Conservation (phyloP, 23 tunicate species). For the Trididemnum clinides region DNA sequence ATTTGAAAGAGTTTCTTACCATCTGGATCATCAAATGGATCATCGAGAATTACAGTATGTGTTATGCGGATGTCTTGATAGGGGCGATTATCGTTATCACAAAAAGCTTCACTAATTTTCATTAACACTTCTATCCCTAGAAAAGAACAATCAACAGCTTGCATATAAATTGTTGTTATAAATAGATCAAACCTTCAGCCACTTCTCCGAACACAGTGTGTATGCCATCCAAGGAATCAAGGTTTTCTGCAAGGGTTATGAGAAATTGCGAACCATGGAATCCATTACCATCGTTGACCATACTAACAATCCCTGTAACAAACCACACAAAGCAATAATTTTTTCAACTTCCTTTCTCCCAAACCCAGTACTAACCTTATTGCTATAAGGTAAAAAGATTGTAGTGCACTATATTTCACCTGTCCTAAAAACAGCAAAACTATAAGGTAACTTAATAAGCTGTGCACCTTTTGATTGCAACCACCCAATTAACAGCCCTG, state of each 20-base stretch:
- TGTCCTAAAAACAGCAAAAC: no score
- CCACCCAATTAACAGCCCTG: no score
- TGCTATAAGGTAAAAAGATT: no score
- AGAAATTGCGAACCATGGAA: conserved; percentile 96
- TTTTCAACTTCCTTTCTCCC: no score
- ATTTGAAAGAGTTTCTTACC: no score
- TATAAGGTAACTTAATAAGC: no score
- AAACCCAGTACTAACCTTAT: no score
- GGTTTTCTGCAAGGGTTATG: conserved; percentile 71
- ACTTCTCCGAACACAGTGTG: conserved; percentile 96
- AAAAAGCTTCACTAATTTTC: conserved; percentile 84
- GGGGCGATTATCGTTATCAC: conserved; percentile 88
- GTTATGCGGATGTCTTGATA: conserved; percentile 94
- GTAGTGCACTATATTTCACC: no score
- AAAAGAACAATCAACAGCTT: background rate
- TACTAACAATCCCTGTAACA: conserved; percentile 64
- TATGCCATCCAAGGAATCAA: conserved; percentile 86
- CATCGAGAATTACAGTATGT: conserved; percentile 91
- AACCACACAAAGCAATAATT: no score
- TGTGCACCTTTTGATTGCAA: no score
- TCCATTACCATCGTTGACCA: conserved; percentile 97
- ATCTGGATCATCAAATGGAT: conserved; percentile 92
- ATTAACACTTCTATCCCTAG: conserved; percentile 77
- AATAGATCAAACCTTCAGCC: conserved; percentile 65
- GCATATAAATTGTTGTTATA: background rate